These are phyloP conservation scores for Strix occidentalis DNA, from an alignment of 2,797 vertebrate genomes.

Conservation along the genomic window DNA sequence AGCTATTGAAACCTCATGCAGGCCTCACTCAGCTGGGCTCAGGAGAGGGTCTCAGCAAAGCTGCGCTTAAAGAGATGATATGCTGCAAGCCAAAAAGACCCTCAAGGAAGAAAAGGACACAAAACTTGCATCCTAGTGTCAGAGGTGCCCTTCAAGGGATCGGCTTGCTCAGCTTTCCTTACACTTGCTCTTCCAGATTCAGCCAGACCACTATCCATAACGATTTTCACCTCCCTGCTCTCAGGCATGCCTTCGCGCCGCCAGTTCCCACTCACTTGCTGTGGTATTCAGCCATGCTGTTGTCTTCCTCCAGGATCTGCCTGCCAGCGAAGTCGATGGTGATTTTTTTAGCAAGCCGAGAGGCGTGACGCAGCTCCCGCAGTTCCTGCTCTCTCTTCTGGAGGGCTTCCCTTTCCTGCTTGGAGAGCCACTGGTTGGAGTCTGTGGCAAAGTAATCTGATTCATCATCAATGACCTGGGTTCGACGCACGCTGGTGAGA, in stretches of 20 bases:
- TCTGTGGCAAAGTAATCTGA: conserved; percentile 94
- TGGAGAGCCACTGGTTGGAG: conserved; percentile 95
- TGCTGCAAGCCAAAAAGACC: not conserved
- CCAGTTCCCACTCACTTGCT: conserved; percentile 77
- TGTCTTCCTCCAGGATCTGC: conserved; percentile 86
- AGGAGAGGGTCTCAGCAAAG: not conserved
- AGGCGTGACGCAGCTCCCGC: conserved; percentile 87
- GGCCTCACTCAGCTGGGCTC: not conserved
- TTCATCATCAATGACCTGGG: conserved; percentile 97
- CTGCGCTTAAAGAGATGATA: not conserved
- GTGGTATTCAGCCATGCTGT: conserved; percentile 85
- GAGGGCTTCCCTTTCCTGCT: conserved; percentile 84
- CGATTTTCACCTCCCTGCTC: not conserved
- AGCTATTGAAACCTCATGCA: not conserved
- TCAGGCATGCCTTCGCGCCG: rapidly evolving
- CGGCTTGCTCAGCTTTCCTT: not conserved
- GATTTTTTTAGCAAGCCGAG: conserved; percentile 87
- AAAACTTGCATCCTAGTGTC: not conserved
- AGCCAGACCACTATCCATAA: not conserved
- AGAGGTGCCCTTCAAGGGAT: not conserved
- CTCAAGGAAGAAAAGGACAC: not conserved
- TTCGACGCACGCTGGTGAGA: conserved; percentile 85
- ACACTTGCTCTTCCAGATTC: not conserved
- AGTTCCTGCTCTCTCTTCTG: conserved; percentile 89
- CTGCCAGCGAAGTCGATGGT: conserved; percentile 95